Base-by-base conservation (phyloP, 2,797 vertebrate species). In the Tympanoctomys barrerae region DNA sequence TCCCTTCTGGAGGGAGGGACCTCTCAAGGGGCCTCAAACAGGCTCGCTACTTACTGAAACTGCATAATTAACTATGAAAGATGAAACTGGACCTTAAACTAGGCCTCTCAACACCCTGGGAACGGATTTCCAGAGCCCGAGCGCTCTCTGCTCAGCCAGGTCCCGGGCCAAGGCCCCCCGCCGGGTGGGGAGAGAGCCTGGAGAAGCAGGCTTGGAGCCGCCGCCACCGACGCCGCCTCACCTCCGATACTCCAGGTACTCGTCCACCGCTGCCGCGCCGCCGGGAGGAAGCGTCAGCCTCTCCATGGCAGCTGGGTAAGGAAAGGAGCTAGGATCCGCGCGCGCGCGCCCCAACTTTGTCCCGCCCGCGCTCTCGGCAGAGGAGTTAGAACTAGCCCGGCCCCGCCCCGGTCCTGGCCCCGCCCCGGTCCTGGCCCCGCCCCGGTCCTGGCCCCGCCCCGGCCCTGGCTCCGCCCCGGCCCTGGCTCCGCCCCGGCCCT, bases 161-260 rank as follows among this genome's bases (percentile, higher is more conserved):
- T 31, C 71, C 54, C 64, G 1, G 36, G 1, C 33, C 9, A 22
- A 10, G 2, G 22, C 10, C 28, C 11, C 28, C 64, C 71, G 2
- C 62, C 21, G 21, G 71, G 0, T 8, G 7, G 9, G 18, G 14
- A 39, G 36, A 2, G 16, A 73, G 49, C 28, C 31, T 21, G 36
- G 10, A 13, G 33, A 28, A 4, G 54, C 66, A 49, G 31, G 36
- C 19, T 85, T 31, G 2, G 26, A 42, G 39, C 42, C 42, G n/a
- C 61, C 0, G 13, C 77, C 1, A 24, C 59, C 0, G 13, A 77
- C 39, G 36, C 59, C 1, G 26, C 54, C 97, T 98, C 97, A 98
- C 98, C 98, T 98, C 59, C 95, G 93, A 88, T 98, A 98, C 79
- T 98, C 98, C 94, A 98, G 19, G 90, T 98, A 98, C 7, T 98